Percentiles rank a stretch among this genome's conserved stretches.
phyloP scores from a whole-genome alignment of 2,113 vertebrate genomes.

The Prochilodus magdalenae region DNA sequence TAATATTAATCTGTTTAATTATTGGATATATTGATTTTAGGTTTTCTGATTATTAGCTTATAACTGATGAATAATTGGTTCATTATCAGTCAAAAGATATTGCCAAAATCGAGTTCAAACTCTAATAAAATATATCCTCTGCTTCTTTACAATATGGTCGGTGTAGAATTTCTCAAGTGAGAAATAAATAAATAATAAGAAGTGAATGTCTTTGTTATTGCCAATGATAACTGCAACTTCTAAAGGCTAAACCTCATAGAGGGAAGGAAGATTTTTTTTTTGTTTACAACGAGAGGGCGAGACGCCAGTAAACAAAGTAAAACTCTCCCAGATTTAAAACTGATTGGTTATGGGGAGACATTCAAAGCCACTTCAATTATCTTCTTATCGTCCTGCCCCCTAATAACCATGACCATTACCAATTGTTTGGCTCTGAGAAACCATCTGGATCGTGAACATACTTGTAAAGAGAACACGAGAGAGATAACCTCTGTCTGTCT shows the following conservation, averaged over 20 bases:
- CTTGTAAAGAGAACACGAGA: conserved; percentile 37
- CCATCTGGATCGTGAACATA: conserved; percentile 18
- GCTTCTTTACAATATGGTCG: no score
- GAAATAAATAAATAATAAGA: background rate
- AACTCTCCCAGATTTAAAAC: background rate
- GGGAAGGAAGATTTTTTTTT: conserved; percentile 26
- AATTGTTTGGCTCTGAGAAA: conserved; percentile 40
- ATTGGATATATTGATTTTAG: no score
- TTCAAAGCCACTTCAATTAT: conserved; percentile 22
- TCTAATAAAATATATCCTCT: no score
- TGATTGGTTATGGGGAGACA: conserved; percentile 8
- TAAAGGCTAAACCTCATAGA: background rate
- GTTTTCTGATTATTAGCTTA: no score
- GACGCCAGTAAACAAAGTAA: conserved; percentile 41
- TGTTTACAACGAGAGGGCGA: conserved; percentile 34
- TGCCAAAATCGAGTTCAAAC: no score
- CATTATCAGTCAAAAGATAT: no score
- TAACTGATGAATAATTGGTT: no score
- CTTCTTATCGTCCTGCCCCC: conserved; percentile 19
- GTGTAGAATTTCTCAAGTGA: no score
- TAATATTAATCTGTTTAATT: no score
- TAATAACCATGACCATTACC: conserved; percentile 33
- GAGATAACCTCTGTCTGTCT: conserved; percentile 60
- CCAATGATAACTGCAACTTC: background rate
- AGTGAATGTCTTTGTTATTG: no score